Conservation (phyloP, 2,888 invertebrate species). For the Cryptops parisi region DNA sequence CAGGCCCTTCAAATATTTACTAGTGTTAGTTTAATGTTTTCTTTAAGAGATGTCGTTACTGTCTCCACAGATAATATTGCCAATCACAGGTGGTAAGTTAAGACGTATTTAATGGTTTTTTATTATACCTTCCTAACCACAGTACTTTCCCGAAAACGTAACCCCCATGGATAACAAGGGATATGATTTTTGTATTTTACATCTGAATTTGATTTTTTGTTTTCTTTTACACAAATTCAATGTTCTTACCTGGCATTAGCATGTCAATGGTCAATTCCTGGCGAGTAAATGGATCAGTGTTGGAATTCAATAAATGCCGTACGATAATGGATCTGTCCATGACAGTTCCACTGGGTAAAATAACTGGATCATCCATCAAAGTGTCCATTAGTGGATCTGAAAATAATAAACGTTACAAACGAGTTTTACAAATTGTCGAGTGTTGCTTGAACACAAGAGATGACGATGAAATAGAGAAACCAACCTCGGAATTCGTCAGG, state of each 20-base stretch:
- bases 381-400: slow-evolving; percentile 93
- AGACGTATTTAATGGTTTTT: too few relatives aligned
- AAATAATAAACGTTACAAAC: slow-evolving; percentile 17
- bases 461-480: too few relatives aligned
- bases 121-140: too few relatives aligned
- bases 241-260: slow-evolving; percentile 58
- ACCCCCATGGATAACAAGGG: too few relatives aligned
- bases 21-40: too few relatives aligned
- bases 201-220: not conserved
- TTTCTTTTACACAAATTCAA: too few relatives aligned
- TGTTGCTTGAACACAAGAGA: not conserved
- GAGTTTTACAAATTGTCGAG: too few relatives aligned
- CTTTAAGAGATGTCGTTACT: too few relatives aligned
- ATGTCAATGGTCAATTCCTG: slow-evolving; percentile 89
- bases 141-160: too few relatives aligned
- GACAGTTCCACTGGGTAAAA: slow-evolving; percentile 65
- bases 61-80: too few relatives aligned
- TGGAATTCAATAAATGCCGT: slow-evolving; percentile 85
- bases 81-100: too few relatives aligned
- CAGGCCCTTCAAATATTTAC: too few relatives aligned
- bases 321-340: slow-evolving; percentile 92
- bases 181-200: not conserved
- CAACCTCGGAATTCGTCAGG: slow-evolving; percentile 79
- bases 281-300: slow-evolving; percentile 95
- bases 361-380: slow-evolving; percentile 88